Evolutionary conservation across 2,797 vertebrate genomes (phyloP), one percentile per base, ranked within the genome.

Genomic region (Sebastes glaucus): DNA sequence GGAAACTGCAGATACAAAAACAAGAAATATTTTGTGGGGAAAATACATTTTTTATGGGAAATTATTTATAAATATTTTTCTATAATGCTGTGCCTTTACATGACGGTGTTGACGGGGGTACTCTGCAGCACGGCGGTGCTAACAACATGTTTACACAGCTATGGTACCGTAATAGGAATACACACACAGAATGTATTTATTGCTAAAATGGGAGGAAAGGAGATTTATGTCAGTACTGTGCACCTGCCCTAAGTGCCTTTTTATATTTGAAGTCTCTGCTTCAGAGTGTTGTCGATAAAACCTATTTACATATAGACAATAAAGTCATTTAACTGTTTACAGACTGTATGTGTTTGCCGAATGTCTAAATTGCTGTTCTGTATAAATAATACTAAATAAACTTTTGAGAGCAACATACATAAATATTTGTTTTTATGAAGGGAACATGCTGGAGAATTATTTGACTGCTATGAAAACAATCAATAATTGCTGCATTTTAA

Each of bases 91-190:
- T 90, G 90, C 89, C 92, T 90, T 87, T 88, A 80, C 78, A 52
- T 46, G 42, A 46, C 42, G 3, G 42, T 46, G 42, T 92, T 89
- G 66, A 77, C 28, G 71, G 61, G 28, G 76, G 63, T 87, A 60
- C 67, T 76, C 35, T 79, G 53, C 68, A 85, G 78, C 77, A 75
- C 66, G 42, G 38, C 78, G 63, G 83, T 76, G 84, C 74, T 75
- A 71, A 86, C 78, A 71, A 86, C 78, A 84, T 94, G 96, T 96
- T 96, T 96, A 96, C 96, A 94, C 68, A 87, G 60, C 74, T 71
- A 79, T 49, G 72, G 71, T 92, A 88, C 80, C 65, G 56, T 62
- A 72, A 86, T 87, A 90, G 84, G 67, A 90, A 85, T 71, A 64
- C 82, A 80, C 69, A 83, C 55, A 70, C 56, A 80, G 64, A 63